These are phyloP conservation scores for Ecdyonurus torrentis DNA, from an alignment of 2,888 invertebrate genomes.

Conservation along the genomic window DNA sequence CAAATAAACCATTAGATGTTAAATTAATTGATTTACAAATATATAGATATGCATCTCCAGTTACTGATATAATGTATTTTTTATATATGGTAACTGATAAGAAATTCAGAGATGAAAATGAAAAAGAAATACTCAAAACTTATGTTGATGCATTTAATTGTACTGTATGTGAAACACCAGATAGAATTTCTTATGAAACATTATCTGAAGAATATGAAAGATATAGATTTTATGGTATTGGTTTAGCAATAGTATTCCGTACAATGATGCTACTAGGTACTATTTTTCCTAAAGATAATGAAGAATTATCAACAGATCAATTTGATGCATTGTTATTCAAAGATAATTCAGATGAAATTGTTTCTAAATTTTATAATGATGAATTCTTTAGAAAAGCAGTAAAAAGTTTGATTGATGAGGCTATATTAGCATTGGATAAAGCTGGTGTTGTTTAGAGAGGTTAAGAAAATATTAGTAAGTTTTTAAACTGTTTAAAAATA, in stretches of 20 bases:
- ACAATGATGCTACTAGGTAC: not conserved
- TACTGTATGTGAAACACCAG: not conserved
- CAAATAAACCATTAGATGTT: not conserved
- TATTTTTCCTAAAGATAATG: not conserved
- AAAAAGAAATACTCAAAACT: not conserved
- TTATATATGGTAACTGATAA: not conserved
- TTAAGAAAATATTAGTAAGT: too few relatives aligned
- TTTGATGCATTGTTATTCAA: not conserved
- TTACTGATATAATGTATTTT: not conserved
- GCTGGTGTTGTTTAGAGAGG: not conserved
- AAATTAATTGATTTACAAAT: not conserved
- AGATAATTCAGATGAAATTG: not conserved
- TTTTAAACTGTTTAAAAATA: too few relatives aligned
- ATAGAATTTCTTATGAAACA: not conserved
- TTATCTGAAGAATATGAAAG: not conserved
- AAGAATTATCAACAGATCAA: not conserved
- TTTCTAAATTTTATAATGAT: not conserved
- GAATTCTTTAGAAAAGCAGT: not conserved
- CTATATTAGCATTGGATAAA: not conserved
- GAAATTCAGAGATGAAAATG: not conserved
- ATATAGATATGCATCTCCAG: not conserved
- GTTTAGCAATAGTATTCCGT: not conserved
- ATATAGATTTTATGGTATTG: not conserved
- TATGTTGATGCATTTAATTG: constrained; percentile 1
- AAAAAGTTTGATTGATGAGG: not conserved